Evolutionary conservation across 2,888 invertebrate genomes (phyloP).

Genomic region (Gortyna flavago): DNA sequence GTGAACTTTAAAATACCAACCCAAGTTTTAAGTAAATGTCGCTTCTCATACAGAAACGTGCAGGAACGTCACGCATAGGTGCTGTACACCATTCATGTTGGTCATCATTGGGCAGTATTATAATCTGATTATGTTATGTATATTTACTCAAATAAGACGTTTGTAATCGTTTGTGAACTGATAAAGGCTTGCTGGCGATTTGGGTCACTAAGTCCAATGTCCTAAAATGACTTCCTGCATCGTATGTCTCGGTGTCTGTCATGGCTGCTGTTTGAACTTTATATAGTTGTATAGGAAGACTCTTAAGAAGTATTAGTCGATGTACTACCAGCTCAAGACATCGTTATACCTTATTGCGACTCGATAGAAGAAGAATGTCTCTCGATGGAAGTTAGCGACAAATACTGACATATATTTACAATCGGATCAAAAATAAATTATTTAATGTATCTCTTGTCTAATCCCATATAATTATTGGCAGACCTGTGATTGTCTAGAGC

Average conservation of each 20-base stretch:
- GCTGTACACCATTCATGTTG: no score
- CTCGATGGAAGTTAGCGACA: not conserved
- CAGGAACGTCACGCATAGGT: not conserved
- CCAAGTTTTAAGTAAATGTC: not conserved
- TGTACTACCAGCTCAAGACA: not conserved
- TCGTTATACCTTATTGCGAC: not conserved
- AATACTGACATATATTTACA: not conserved
- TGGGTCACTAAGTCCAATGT: not conserved
- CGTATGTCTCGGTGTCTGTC: not conserved
- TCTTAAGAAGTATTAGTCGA: not conserved
- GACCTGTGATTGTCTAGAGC: slow-evolving; percentile 8
- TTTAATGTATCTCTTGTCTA: slow-evolving; percentile 4
- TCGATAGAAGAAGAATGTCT: not conserved
- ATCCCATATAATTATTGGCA: slow-evolving; percentile 8
- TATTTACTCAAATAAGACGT: not conserved
- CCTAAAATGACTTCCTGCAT: not conserved
- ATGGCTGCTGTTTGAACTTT: not conserved
- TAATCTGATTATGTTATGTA: not conserved
- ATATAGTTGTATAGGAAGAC: not conserved
- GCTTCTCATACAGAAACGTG: no score
- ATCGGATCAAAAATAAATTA: slow-evolving; percentile 22
- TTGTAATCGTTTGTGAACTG: not conserved
- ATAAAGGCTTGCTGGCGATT: not conserved
- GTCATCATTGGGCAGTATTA: not conserved
- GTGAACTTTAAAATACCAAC: not conserved